phyloP scores from a whole-genome alignment of 2,113 vertebrate genomes.

The Phodopus roborovskii region DNA sequence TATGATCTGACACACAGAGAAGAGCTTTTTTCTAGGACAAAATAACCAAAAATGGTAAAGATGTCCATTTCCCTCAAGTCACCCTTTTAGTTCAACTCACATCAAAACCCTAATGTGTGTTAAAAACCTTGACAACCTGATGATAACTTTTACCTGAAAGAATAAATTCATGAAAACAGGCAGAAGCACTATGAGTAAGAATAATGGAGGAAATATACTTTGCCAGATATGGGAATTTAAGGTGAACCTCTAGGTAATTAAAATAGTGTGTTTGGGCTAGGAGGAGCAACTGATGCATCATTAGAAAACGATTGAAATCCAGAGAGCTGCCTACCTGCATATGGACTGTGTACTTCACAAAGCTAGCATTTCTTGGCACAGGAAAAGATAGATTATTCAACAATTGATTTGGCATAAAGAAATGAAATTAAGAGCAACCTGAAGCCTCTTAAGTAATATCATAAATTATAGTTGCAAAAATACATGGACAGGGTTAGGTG shows the following conservation, averaged over 20 bases:
- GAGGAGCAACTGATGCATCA: constrained; percentile 12
- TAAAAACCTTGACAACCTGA: constrained; percentile 66
- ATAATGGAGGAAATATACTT: constrained; percentile 38
- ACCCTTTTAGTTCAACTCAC: constrained; percentile 49
- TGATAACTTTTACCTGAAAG: constrained; percentile 67
- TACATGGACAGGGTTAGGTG: constrained; percentile 17
- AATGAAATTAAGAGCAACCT: constrained; percentile 67
- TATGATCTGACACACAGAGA: not conserved
- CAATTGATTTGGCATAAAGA: constrained; percentile 66
- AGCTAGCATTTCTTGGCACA: constrained; percentile 32
- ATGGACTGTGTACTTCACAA: not conserved
- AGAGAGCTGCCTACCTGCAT: not conserved
- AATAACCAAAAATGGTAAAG: constrained; percentile 57
- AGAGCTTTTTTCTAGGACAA: constrained; percentile 2
- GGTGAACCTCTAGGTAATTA: constrained; percentile 57
- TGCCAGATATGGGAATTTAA: constrained; percentile 54
- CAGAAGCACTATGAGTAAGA: constrained; percentile 50
- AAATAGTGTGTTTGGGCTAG: not conserved
- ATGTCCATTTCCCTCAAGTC: constrained; percentile 40
- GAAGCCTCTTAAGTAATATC: constrained; percentile 48
- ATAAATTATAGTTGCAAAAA: constrained; percentile 25
- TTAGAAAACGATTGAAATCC: constrained; percentile 46
- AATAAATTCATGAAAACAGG: constrained; percentile 56
- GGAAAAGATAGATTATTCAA: constrained; percentile 66
- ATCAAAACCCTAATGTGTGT: constrained; percentile 57